These are phyloP conservation scores for Drosophila funebris DNA, from an alignment of 1,140 invertebrate species.

Conservation along the genomic window DNA sequence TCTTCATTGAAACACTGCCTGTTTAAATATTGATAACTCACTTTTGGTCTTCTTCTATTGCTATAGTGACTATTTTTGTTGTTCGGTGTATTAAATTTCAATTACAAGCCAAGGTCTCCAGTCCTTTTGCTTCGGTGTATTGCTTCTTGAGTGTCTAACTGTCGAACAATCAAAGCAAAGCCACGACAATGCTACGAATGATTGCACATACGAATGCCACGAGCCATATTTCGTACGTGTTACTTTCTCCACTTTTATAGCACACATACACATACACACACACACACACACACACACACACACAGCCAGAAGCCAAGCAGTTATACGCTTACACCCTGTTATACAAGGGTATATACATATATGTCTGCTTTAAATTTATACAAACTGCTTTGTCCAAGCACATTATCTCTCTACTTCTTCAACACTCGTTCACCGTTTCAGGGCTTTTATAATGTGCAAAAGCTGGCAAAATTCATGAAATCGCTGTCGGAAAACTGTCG, in stretches of 20 bases:
- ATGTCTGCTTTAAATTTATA: conserved; percentile 56
- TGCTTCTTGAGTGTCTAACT: background rate
- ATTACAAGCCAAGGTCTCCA: conserved; percentile 31
- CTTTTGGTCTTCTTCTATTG: background rate
- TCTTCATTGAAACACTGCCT: conserved; percentile 33
- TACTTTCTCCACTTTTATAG: conserved; percentile 64
- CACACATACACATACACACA: background rate
- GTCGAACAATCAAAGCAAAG: conserved; percentile 19
- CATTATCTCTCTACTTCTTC: background rate
- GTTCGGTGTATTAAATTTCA: conserved; percentile 56
- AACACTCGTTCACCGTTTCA: background rate
- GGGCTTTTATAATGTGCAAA: background rate
- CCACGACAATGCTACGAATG: conserved; percentile 52
- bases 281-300: background rate
- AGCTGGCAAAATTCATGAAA: conserved; percentile 49
- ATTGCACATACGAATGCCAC: conserved; percentile 70
- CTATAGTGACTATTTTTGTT: conserved; percentile 11
- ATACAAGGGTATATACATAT: conserved; percentile 38
- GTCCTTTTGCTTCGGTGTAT: background rate
- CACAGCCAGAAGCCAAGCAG: background rate
- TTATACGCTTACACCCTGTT: conserved; percentile 1
- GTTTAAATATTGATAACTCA: conserved; percentile 65
- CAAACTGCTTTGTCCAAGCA: conserved; percentile 37
- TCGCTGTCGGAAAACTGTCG: conserved; percentile 57
- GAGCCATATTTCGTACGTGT: conserved; percentile 67